Percentiles rank a stretch among this genome's conserved stretches.
Evolutionary conservation across 2,888 invertebrate species (phyloP).

Genomic region (Habrosyne pyritoides): DNA sequence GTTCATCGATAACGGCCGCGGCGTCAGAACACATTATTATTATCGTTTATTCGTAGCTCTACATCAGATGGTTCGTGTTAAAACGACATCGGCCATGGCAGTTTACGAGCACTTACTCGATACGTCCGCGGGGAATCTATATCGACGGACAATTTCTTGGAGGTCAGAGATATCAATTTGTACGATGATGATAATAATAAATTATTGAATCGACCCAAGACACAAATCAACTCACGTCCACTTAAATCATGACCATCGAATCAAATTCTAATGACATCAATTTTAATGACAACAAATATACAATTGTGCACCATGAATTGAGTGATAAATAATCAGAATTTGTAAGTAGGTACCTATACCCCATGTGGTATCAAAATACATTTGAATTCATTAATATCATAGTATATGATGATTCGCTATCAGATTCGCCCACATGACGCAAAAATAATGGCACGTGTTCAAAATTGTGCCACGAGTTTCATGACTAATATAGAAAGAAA

Average conservation of each 20-base stretch:
- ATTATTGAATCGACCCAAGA: not conserved
- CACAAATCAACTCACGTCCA: not conserved
- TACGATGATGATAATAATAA: not conserved
- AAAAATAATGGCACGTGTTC: conserved; percentile 13
- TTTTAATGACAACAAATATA: not conserved
- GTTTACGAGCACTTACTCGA: conserved; percentile 14
- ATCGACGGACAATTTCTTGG: conserved; percentile 7
- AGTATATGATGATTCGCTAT: not conserved
- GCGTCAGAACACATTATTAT: conserved; percentile 58
- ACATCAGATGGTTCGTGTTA: conserved; percentile 31
- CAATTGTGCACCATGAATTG: not conserved
- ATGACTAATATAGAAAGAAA: not conserved
- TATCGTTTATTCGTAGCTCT: conserved; percentile 52
- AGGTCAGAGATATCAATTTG: conserved; percentile 8
- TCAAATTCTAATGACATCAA: not conserved
- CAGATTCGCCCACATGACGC: conserved; percentile 10
- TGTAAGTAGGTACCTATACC: too few species aligned
- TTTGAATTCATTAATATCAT: not conserved
- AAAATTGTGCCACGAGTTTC: conserved; percentile 6
- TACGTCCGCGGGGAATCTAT: conserved; percentile 26
- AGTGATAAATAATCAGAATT: not conserved
- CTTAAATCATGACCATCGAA: not conserved
- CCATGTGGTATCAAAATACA: not conserved
- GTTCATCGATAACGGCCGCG: conserved; percentile 72
- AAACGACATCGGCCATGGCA: not conserved